A percentile compares a stretch with the other conserved stretches of the same genome.
Evolutionary conservation across 2,113 vertebrate genomes (phyloP).

Genomic region (Epinephelus cyanopodus): DNA sequence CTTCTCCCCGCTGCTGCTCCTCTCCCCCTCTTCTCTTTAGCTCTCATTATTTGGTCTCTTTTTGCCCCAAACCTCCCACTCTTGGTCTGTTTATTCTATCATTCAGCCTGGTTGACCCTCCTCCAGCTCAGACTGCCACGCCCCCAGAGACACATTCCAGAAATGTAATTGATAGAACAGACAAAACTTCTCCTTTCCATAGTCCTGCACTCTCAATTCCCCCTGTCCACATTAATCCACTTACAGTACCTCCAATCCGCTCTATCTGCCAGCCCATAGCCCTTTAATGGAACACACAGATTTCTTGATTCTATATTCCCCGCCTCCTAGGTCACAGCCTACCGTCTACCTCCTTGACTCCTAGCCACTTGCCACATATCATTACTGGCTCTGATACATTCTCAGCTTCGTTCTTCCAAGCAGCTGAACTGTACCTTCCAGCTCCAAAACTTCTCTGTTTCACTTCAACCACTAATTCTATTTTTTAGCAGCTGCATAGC

Average conservation of each 20-base stretch:
- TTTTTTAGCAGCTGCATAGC: constrained; percentile 15
- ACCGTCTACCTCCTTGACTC: constrained; percentile 46
- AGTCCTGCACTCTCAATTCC: constrained; percentile 42
- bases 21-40: constrained; percentile 13
- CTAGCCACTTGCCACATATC: constrained; percentile 54
- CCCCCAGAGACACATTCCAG: constrained; percentile 71
- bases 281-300: constrained; percentile 66
- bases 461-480: constrained; percentile 13
- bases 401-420: constrained; percentile 34
- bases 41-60: constrained; percentile 39
- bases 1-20: not conserved
- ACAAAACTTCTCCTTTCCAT: constrained; percentile 68
- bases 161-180: constrained; percentile 78
- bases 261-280: constrained; percentile 36
- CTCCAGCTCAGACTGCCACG: constrained; percentile 44
- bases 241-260: constrained; percentile 47
- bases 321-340: constrained; percentile 30
- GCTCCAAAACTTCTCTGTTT: constrained; percentile 35
- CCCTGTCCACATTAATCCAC: constrained; percentile 61
- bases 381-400: constrained; percentile 24
- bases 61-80: constrained; percentile 48
- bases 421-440: constrained; percentile 40
- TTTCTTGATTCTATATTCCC: constrained; percentile 30
- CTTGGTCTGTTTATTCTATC: constrained; percentile 74
- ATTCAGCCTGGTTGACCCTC: constrained; percentile 28